These are phyloP conservation scores for Clarias platycephalus DNA, from an alignment of 2,797 vertebrate genomes.

Conservation along the genomic window DNA sequence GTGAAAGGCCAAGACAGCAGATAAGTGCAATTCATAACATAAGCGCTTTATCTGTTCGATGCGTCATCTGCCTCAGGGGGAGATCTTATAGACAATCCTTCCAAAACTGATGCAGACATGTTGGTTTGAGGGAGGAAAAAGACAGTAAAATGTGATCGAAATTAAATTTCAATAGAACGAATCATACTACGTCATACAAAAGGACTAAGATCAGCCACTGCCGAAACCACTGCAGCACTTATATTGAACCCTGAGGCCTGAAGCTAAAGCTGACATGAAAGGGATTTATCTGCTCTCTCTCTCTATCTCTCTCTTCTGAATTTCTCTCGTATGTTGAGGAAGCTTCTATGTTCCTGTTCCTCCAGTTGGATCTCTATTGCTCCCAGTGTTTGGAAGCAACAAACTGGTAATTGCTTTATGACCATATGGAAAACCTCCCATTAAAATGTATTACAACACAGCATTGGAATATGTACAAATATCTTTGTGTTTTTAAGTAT, in stretches of 20 bases:
- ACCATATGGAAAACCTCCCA: neutral
- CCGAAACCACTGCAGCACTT: conserved; percentile 44
- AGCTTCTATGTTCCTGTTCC: conserved; percentile 34
- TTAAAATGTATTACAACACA: neutral
- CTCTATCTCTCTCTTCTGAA: conserved; percentile 34
- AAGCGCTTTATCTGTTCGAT: neutral
- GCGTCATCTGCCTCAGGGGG: conserved; percentile 17
- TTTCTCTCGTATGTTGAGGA: conserved; percentile 27
- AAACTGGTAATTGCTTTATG: neutral
- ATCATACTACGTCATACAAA: conserved; percentile 47
- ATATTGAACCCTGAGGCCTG: conserved; percentile 39
- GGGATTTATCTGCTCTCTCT: conserved; percentile 48
- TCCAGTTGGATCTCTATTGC: conserved; percentile 1
- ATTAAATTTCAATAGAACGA: conserved; percentile 50
- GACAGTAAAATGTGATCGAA: conserved; percentile 41
- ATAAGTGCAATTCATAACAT: conserved; percentile 32
- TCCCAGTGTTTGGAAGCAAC: conserved; percentile 7
- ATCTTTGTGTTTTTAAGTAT: neutral
- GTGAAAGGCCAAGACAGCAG: neutral
- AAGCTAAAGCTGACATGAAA: conserved; percentile 47
- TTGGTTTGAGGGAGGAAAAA: conserved; percentile 33
- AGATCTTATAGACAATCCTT: conserved; percentile 8
- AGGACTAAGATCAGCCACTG: conserved; percentile 44
- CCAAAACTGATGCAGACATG: conserved; percentile 12
- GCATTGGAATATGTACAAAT: conserved; percentile 8